Conservation (phyloP, 2,888 invertebrate species). For the Euclidia mi region DNA sequence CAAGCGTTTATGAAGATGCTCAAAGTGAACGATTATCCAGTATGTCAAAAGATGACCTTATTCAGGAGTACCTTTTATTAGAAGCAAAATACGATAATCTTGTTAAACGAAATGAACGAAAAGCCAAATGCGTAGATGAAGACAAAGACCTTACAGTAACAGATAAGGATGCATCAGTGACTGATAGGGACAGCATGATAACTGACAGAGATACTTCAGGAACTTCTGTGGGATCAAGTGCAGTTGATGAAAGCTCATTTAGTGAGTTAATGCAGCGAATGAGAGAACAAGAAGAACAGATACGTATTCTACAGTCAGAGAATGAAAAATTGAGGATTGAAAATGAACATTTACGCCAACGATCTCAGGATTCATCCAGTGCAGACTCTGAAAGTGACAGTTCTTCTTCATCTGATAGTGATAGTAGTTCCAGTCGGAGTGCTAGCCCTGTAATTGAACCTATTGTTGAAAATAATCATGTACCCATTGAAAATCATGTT, state of each 20-base stretch:
- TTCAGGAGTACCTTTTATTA: conserved; percentile 96
- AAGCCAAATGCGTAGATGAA: conserved; percentile 72
- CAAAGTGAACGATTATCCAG: conserved; percentile 95
- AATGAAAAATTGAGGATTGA: conserved; percentile 91
- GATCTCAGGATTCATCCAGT: conserved; percentile 78
- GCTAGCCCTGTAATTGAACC: conserved; percentile 59
- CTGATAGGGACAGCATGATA: conserved; percentile 76
- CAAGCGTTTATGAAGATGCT: conserved; percentile 96
- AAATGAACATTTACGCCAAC: conserved; percentile 90
- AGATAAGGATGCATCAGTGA: conserved; percentile 68
- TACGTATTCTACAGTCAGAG: conserved; percentile 90
- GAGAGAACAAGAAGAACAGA: conserved; percentile 90
- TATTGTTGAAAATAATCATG: conserved; percentile 50
- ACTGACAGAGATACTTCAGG: conserved; percentile 80
- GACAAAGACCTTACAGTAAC: conserved; percentile 70
- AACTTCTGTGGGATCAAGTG: conserved; percentile 74
- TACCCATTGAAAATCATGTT: conserved; percentile 56
- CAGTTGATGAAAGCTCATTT: conserved; percentile 71
- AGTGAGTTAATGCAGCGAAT: conserved; percentile 77
- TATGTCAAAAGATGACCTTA: conserved; percentile 96
- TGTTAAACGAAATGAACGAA: conserved; percentile 89
- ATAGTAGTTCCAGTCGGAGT: conserved; percentile 83
- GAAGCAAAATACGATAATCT: conserved; percentile 94
- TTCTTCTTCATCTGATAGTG: conserved; percentile 86
- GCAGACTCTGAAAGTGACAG: conserved; percentile 91